Evolutionary conservation across 2,888 invertebrate species (phyloP), one percentile per base, ranked within the genome.

Genomic region (Acanthacorydalis orientalis): DNA sequence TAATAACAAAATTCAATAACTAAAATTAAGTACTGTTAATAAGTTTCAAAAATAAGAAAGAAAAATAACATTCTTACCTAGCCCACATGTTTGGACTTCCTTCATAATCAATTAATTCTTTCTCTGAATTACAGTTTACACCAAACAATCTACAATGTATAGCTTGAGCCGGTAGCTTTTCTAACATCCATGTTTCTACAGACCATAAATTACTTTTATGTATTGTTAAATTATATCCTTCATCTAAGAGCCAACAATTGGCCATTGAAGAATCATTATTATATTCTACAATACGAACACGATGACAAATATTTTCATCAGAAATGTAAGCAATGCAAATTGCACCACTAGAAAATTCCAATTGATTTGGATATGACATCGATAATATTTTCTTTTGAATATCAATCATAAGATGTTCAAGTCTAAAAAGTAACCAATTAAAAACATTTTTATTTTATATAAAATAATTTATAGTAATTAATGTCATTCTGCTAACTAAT

Each of bases 101-200:
- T 46, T 46, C 46, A 46, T 37, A 46, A 31, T 16, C 10, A 14
- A 34, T 23, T n/a, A 46, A 39, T 12, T 31, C 31, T 46, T 15
- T 10, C 2, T 11, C 23, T n/a, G 38, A 9, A 31, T 39, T 12
- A 39, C 34, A 39, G n/a, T 46, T 37, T 12, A 39, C 39, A 8
- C 38, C 46, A 31, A 10, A 46, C n/a, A 46, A 39, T 23, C 46
- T 33, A 39, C 46, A 46, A 31, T n/a, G 9, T 9, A 46, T 46
- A 8, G 34, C 34, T 39, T 46, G 46, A 11, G 38, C 38, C 0
- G 46, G 46, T 39, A 46, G 31, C 31, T 31, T 37, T 3, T 33
- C 8, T 1, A 46, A 14, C 37, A 39, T 38, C 31, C 32, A 37
- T 10, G 32, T 12, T 31, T 11, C n/a, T 9, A 37, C 31, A 9